A percentile compares a stretch with the other conserved stretches of the same genome.
phyloP scores from a whole-genome alignment of 1,140 invertebrate genomes.

The Phymastichus coffea region DNA sequence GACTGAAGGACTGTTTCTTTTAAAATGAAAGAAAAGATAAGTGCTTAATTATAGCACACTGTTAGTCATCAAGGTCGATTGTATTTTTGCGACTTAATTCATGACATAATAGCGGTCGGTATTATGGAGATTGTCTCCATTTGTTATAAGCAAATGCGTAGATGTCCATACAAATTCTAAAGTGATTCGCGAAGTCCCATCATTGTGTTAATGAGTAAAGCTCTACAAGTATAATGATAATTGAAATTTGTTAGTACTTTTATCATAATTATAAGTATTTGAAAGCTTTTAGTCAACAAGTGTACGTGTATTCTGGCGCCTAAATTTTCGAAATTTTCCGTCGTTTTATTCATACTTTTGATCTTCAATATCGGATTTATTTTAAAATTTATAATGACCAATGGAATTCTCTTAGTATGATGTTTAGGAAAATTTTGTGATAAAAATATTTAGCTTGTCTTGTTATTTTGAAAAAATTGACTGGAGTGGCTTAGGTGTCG shows the following conservation, averaged over 20 bases:
- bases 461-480: conserved; percentile 28
- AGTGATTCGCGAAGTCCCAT: conserved; percentile 34
- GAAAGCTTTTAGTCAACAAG: conserved; percentile 34
- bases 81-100: conserved; percentile 16
- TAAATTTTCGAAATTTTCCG: conserved; percentile 31
- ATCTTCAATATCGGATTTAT: too few relatives aligned
- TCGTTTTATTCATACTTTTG: conserved; percentile 31
- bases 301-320: conserved; percentile 20
- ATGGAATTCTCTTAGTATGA: conserved; percentile 32
- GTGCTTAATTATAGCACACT: conserved; percentile 33
- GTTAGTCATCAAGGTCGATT: conserved; percentile 33
- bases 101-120: conserved; percentile 21
- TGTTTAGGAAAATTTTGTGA: conserved; percentile 29
- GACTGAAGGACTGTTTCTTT: conserved; percentile 41
- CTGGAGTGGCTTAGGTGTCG: conserved; percentile 26
- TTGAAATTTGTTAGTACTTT: conserved; percentile 35
- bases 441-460: conserved; percentile 30
- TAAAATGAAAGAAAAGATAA: conserved; percentile 28
- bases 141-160: conserved; percentile 27
- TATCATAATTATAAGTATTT: conserved; percentile 35
- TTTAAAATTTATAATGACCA: conserved; percentile 40
- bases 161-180: conserved; percentile 37
- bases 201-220: conserved; percentile 35
- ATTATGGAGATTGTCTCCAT: conserved; percentile 23
- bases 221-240: conserved; percentile 29